phyloP scores from a whole-genome alignment of 2,888 invertebrate species.

The Labia minor region DNA sequence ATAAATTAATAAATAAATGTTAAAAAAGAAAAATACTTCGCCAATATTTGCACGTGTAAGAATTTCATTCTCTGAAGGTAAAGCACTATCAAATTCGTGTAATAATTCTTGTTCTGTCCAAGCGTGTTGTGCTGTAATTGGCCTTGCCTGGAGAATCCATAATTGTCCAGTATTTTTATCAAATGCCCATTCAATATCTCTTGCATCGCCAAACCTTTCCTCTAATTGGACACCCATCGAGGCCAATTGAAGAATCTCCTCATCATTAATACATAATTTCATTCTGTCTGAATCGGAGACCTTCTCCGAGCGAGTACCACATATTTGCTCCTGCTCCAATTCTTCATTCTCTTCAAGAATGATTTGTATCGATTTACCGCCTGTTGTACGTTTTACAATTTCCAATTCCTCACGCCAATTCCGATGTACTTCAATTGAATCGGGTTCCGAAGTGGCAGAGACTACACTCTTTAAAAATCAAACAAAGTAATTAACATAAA shows the following conservation, averaged over 20 bases:
- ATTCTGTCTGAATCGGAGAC: not conserved
- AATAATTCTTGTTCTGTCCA: constrained; percentile 69
- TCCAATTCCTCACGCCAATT: constrained; percentile 39
- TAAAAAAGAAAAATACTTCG: no score
- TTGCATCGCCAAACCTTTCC: constrained; percentile 51
- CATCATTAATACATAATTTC: constrained; percentile 45
- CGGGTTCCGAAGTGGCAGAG: constrained; percentile 65
- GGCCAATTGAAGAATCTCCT: constrained; percentile 46
- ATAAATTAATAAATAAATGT: no score
- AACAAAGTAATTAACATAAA: constrained; percentile 33
- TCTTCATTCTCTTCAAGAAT: not conserved
- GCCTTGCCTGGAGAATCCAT: constrained; percentile 61
- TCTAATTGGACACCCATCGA: constrained; percentile 50
- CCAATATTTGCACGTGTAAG: constrained; percentile 63
- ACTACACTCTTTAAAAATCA: constrained; percentile 59
- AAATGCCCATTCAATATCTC: constrained; percentile 76
- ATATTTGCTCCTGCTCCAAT: constrained; percentile 29
- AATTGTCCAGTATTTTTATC: constrained; percentile 37
- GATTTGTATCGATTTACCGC: constrained; percentile 29
- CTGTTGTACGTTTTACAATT: constrained; percentile 34
- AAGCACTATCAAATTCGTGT: constrained; percentile 63
- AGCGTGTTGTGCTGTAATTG: constrained; percentile 58
- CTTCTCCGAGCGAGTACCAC: constrained; percentile 32
- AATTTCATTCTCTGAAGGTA: constrained; percentile 51
- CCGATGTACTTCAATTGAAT: constrained; percentile 51